Conservation (phyloP, 2,888 invertebrate genomes). For the Dusona sp. region DNA sequence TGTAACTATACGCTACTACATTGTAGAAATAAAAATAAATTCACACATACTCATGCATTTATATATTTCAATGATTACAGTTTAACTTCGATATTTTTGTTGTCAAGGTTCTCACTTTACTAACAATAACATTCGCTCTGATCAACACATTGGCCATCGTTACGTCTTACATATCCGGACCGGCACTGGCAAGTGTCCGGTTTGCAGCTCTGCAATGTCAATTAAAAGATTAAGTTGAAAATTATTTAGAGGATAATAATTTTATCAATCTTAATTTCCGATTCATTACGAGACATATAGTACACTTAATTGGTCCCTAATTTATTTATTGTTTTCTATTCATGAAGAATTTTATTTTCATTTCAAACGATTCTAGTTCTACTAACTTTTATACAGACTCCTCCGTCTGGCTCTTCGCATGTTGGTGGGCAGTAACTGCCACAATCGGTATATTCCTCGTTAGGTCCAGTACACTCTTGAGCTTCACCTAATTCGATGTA, state of each 20-base stretch:
- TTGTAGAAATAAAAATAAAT: background rate
- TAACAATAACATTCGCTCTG: background rate
- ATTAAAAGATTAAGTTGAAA: background rate
- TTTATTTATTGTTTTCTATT: background rate
- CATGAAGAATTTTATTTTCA: background rate
- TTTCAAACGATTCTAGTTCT: background rate
- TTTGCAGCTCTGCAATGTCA: slow-evolving; percentile 38
- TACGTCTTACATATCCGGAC: background rate
- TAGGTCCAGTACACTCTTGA: background rate
- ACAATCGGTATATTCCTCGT: slow-evolving; percentile 23
- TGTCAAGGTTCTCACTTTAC: background rate
- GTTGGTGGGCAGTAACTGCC: slow-evolving; percentile 34
- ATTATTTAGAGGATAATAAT: background rate
- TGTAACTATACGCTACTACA: background rate
- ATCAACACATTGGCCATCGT: slow-evolving; percentile 13
- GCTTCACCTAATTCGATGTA: slow-evolving; percentile 10
- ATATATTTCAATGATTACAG: background rate
- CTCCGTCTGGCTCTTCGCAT: slow-evolving; percentile 11
- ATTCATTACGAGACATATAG: background rate
- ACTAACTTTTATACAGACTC: slow-evolving; percentile 18
- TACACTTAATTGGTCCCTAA: background rate
- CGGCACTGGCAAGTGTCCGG: slow-evolving; percentile 17
- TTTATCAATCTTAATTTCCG: background rate
- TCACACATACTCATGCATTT: background rate
- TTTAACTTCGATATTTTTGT: background rate